Percentiles rank a stretch among this genome's conserved stretches.
Conservation (phyloP, 2,797 vertebrate species). For the Artibeus jamaicensis region DNA sequence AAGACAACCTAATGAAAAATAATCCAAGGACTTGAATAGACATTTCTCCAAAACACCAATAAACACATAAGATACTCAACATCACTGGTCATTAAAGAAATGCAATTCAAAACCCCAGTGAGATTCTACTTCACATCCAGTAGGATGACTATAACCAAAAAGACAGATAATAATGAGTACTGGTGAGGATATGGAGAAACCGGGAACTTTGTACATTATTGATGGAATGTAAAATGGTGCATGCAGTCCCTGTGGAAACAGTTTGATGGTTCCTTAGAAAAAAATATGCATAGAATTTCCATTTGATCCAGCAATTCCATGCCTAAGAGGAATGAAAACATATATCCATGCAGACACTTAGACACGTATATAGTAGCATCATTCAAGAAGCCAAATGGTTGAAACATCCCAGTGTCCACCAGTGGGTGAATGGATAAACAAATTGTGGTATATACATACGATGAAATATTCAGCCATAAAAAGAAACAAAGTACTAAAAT, state of each 20-base stretch:
- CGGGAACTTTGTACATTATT: neutral
- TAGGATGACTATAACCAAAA: neutral
- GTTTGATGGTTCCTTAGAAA: neutral
- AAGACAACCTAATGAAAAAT: neutral
- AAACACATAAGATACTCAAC: neutral
- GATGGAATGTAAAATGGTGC: neutral
- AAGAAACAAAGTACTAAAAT: neutral
- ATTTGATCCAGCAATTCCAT: neutral
- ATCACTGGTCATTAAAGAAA: neutral
- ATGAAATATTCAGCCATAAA: constrained; percentile 17
- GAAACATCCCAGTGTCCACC: neutral
- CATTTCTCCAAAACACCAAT: neutral
- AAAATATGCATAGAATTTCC: neutral
- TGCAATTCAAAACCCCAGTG: neutral
- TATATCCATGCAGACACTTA: neutral
- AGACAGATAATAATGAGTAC: neutral
- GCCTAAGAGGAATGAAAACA: constrained; percentile 22
- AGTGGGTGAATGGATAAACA: neutral
- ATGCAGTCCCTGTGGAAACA: neutral
- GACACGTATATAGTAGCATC: neutral
- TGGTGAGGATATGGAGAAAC: neutral
- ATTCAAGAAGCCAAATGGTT: neutral
- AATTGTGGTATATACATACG: neutral
- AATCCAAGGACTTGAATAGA: constrained; percentile 7
- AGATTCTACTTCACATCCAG: neutral